phyloP scores from a whole-genome alignment of 92 coral and sea anemone species.

The Epizoanthus illoricatus region DNA sequence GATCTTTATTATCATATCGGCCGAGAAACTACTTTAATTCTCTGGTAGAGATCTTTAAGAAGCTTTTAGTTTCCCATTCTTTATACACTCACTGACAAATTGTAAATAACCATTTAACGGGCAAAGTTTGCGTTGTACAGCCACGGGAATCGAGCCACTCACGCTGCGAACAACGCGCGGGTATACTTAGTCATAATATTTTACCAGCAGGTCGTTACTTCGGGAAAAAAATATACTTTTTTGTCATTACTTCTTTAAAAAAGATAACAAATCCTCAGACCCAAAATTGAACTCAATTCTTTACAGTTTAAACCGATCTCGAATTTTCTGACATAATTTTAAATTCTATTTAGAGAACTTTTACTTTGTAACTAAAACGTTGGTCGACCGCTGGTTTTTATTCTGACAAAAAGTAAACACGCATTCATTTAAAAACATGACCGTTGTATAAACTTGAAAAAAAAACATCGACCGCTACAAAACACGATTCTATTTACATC shows the following conservation, averaged over 20 bases:
- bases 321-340: not conserved
- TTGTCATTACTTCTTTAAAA: not conserved
- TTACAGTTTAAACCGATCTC: too few relatives aligned
- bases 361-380: constrained; percentile 19
- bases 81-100: constrained; percentile 1
- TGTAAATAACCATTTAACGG: not conserved
- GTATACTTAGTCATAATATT: not conserved
- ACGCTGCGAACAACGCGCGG: constrained; percentile 9
- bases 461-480: constrained; percentile 1
- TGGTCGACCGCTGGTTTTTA: constrained; percentile 8
- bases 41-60: not conserved
- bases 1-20: too few relatives aligned
- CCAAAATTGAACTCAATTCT: too few relatives aligned
- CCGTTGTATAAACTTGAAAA: constrained; percentile 5
- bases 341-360: not conserved
- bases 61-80: not conserved
- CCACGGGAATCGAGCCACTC: not conserved
- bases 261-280: too few relatives aligned
- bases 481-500: not conserved
- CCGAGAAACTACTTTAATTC: constrained; percentile 5
- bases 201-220: not conserved
- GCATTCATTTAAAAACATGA: constrained; percentile 20
- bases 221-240: not conserved
- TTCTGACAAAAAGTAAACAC: constrained; percentile 23
- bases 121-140: not conserved